These are phyloP conservation scores for Lomographa bimaculata DNA, from an alignment of 2,888 invertebrate species.

Conservation along the genomic window DNA sequence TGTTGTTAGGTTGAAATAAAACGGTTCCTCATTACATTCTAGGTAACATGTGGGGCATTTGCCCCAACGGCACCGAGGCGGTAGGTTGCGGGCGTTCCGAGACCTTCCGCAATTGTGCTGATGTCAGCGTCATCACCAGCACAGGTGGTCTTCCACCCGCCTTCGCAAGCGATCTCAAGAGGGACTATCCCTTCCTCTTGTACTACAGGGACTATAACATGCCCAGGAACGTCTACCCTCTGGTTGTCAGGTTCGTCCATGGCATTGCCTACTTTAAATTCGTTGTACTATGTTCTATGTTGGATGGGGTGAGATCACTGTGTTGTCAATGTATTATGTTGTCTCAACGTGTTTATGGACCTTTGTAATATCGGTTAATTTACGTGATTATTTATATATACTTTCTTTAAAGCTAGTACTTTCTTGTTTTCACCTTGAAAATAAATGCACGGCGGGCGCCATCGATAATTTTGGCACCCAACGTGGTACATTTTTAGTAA, in stretches of 20 bases:
- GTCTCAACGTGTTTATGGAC: no score
- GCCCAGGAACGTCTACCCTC: conserved; percentile 87
- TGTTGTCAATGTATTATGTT: no score
- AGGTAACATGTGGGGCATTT: conserved; percentile 96
- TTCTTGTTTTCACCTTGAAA: no score
- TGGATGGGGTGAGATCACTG: conserved; percentile 4
- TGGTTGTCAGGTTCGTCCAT: conserved; percentile 87
- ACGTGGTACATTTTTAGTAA: conserved; percentile 19
- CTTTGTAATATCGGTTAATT: no score
- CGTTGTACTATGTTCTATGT: conserved; percentile 13
- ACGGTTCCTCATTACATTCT: no score
- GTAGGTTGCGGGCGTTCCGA: conserved; percentile 96
- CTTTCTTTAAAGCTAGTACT: no score
- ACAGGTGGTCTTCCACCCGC: conserved; percentile 89
- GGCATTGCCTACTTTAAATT: conserved; percentile 4
- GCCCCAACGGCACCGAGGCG: conserved; percentile 92
- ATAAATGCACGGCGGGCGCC: conserved; percentile 20
- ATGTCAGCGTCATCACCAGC: conserved; percentile 91
- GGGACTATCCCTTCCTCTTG: conserved; percentile 88
- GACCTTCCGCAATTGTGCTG: conserved; percentile 96
- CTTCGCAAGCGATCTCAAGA: conserved; percentile 84
- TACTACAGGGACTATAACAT: conserved; percentile 89
- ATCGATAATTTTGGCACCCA: conserved; percentile 17
- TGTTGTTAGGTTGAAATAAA: no score
- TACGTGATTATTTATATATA: no score